phyloP scores from a whole-genome alignment of 1,140 invertebrate genomes.

The Melitaea cinxia region DNA sequence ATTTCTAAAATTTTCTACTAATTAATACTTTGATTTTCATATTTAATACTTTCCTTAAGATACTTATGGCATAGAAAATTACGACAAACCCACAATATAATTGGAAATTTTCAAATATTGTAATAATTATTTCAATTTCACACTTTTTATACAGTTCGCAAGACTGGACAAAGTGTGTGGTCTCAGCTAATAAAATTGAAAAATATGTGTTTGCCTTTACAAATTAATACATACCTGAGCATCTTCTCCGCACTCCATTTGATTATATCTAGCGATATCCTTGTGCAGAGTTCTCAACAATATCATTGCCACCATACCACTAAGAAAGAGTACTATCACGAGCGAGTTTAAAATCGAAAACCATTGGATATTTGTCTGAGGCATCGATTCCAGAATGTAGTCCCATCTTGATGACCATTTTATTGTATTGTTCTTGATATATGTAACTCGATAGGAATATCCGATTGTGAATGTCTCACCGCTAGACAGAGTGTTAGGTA shows the following conservation, averaged over 20 bases:
- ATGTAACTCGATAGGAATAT: slow-evolving; percentile 95
- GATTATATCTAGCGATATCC: slow-evolving; percentile 99
- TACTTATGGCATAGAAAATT: too few species aligned
- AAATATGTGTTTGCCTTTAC: too few species aligned
- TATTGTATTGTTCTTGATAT: slow-evolving; percentile 90
- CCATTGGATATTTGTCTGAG: slow-evolving; percentile 99
- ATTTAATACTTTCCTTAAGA: too few species aligned
- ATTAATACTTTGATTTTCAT: too few species aligned
- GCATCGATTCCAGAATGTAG: slow-evolving; percentile 99
- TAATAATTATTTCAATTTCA: too few species aligned
- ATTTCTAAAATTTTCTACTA: too few species aligned
- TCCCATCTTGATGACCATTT: slow-evolving; percentile 99
- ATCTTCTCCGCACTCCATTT: slow-evolving; percentile 97
- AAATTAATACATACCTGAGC: slow-evolving; percentile 84
- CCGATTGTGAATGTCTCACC: slow-evolving; percentile 86
- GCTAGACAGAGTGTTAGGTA: slow-evolving; percentile 82
- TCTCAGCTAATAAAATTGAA: too few species aligned
- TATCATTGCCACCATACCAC: slow-evolving; percentile 99
- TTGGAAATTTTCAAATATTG: too few species aligned
- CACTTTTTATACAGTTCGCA: too few species aligned
- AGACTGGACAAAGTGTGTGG: too few species aligned
- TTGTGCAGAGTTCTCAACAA: slow-evolving; percentile 98
- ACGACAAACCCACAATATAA: too few species aligned
- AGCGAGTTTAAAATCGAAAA: slow-evolving; percentile 96
- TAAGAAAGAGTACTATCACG: slow-evolving; percentile 94